Percentiles rank a stretch among this genome's conserved stretches.
Evolutionary conservation across 92 coral and sea anemone species (phyloP).

Genomic region (Palythoa grandis): DNA sequence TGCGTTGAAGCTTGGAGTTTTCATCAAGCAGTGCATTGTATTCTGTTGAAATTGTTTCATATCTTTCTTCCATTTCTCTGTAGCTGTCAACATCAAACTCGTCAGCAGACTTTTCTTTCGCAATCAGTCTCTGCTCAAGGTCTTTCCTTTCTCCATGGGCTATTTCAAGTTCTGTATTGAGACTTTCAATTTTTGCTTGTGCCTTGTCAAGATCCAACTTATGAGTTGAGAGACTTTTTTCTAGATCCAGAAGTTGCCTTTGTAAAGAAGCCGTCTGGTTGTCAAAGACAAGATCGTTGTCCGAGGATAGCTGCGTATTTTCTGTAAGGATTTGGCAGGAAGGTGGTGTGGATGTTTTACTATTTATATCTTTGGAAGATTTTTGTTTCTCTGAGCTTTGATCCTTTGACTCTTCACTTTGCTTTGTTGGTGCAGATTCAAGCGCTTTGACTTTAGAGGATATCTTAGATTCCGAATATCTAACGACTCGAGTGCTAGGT

Average conservation of each 20-base stretch:
- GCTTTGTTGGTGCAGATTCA: background rate
- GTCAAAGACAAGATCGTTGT: slow-evolving; percentile 56
- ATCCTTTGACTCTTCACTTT: background rate
- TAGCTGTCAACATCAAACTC: slow-evolving; percentile 51
- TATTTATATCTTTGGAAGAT: background rate
- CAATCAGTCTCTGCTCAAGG: slow-evolving; percentile 22
- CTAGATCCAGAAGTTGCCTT: slow-evolving; percentile 68
- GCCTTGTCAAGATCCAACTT: slow-evolving; percentile 80
- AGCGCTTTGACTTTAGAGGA: background rate
- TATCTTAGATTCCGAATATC: slow-evolving; percentile 14
- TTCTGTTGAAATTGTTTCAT: slow-evolving; percentile 58
- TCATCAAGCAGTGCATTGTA: slow-evolving; percentile 50
- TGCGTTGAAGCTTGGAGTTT: slow-evolving; percentile 35
- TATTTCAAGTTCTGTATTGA: slow-evolving; percentile 31
- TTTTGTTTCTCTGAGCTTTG: background rate
- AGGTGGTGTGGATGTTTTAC: background rate
- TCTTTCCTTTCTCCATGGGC: slow-evolving; percentile 34
- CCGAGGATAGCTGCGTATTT: slow-evolving; percentile 39
- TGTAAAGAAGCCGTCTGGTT: slow-evolving; percentile 73
- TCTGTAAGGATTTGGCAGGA: background rate
- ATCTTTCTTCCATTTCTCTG: slow-evolving; percentile 58
- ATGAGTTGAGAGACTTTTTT: slow-evolving; percentile 69
- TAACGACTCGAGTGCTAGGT: slow-evolving; percentile 6
- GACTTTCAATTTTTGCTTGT: slow-evolving; percentile 55
- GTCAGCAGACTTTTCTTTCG: slow-evolving; percentile 4